These are phyloP conservation scores for Protula sp. DNA, from an alignment of 2,888 invertebrate genomes.

Conservation along the genomic window DNA sequence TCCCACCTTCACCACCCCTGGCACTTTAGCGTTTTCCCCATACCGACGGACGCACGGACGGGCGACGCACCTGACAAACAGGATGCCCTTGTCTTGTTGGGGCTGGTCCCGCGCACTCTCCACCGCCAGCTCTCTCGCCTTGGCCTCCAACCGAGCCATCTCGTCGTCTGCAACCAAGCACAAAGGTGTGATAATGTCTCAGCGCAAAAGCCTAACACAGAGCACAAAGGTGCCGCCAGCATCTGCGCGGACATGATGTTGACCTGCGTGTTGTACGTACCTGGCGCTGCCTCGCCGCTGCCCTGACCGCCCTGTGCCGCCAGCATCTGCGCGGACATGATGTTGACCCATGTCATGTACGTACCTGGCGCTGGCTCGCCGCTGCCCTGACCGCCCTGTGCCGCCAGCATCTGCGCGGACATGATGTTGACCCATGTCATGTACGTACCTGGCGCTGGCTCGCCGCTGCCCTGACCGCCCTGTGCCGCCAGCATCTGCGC, in stretches of 20 bases:
- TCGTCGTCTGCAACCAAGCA: no score
- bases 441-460: no score
- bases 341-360: constrained; percentile 95
- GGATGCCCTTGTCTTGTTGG: constrained; percentile 42
- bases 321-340: constrained; percentile 98
- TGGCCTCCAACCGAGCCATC: constrained; percentile 49
- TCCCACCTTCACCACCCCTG: no score
- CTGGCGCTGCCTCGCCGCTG: constrained; percentile 68
- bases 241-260: constrained; percentile 99
- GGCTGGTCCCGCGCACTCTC: constrained; percentile 42
- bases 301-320: constrained; percentile 57
- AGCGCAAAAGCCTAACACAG: not conserved
- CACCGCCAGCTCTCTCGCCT: constrained; percentile 45
- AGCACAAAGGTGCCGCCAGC: constrained; percentile 67
- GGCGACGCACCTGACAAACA: constrained; percentile 50
- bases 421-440: no score
- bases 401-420: no score
- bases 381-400: no score
- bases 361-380: constrained; percentile 96
- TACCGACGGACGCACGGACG: no score
- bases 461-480: no score
- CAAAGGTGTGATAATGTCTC: no score
- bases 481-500: no score
- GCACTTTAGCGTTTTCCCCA: no score
- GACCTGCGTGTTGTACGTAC: constrained; percentile 93